A percentile compares a stretch with the other conserved stretches of the same genome.
Conservation (phyloP, 2,113 vertebrate species). For the Sinocyclocheilus anshuiensis region DNA sequence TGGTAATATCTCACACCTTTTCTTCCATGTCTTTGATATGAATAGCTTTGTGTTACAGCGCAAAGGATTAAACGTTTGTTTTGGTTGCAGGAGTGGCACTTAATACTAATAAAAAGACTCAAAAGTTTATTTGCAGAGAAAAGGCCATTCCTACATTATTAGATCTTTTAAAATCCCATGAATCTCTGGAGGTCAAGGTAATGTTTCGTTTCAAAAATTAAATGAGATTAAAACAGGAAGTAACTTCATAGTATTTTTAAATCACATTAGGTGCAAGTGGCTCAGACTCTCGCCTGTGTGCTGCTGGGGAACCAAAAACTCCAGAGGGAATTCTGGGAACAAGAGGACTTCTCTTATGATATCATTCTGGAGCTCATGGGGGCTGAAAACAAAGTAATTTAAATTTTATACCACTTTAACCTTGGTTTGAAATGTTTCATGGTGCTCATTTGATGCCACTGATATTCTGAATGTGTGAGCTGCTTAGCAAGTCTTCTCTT, state of each 20-base stretch:
- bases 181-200: conserved; percentile 74
- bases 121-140: conserved; percentile 71
- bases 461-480: neutral
- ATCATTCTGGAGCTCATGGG: conserved; percentile 71
- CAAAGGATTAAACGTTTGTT: neutral
- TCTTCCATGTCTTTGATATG: neutral
- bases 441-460: neutral
- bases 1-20: conserved; percentile 62
- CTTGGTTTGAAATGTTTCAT: neutral
- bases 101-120: conserved; percentile 71
- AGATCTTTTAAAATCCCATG: conserved; percentile 69
- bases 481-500: neutral
- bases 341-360: conserved; percentile 69
- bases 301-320: conserved; percentile 71
- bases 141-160: conserved; percentile 74
- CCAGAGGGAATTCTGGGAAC: conserved; percentile 66
- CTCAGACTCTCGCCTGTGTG: conserved; percentile 75
- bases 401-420: neutral
- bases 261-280: conserved; percentile 72
- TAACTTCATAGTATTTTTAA: neutral
- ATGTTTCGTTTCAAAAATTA: neutral
- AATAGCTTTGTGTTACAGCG: neutral
- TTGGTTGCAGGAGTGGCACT: conserved; percentile 73
- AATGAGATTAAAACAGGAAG: neutral
- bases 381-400: conserved; percentile 55